Base-by-base conservation (phyloP, 2,888 invertebrate genomes). In the Rotaria socialis region DNA sequence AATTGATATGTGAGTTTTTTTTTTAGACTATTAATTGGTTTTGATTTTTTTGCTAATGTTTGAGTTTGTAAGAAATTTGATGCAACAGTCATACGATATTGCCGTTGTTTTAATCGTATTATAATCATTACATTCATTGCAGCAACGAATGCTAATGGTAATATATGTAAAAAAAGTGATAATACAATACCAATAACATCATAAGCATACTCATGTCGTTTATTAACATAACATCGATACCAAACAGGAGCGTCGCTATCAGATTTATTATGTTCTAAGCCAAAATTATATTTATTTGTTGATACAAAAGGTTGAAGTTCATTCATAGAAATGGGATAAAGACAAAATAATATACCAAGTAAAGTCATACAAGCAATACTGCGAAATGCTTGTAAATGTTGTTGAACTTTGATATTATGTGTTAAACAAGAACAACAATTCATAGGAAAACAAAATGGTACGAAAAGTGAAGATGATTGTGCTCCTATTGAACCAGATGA, bases 41-140 rank as follows among this genome's bases (percentile, higher is more conserved):
- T 67, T 35, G 8, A 35, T 11, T 67, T 67, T 16, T 6, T 27
- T 0, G 19, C 1, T 27, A 14, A 14, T 35, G 0, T 67, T 35
- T 41, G 27, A 14, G 67, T 6, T 67, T 16, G 67, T 5, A 67
- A 19, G 35, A 41, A 35, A 19, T 11, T 67, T 27, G 67, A 14
- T 27, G 67, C 35, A 11, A 67, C 19, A 14, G 67, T 41, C 35
- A 41, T 14, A 1, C 35, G 35, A 67, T 35, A 35, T 80, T 47
- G 80, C 3, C 80, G 24, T 47, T 80, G 41, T n/a, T 35, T 43
- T 80, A 80, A 80, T 47, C 80, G 8, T 24, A 80, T 6, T 24
- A 80, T 80, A 47, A 80, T 80, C 80, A 80, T 80, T 10, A 80
- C 24, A 80, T 80, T 80, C 80, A 80, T 80, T 14, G 24, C 47